Conservation (phyloP, 2,888 invertebrate species). For the Metellina segmentata region DNA sequence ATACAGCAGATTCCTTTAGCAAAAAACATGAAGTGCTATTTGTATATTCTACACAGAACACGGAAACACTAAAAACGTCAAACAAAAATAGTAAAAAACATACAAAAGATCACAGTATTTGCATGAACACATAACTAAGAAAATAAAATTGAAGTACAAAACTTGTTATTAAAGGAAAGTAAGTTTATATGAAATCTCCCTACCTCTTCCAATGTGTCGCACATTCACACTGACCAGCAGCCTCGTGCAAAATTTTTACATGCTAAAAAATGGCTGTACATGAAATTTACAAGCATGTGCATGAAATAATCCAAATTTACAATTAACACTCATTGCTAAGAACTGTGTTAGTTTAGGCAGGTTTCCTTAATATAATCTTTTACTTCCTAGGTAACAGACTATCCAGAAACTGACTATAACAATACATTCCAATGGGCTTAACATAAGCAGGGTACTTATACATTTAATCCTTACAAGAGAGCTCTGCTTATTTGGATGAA, state of each 20-base stretch:
- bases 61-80: constrained; percentile 8
- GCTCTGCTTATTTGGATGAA: no score
- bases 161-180: constrained; percentile 54
- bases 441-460: no score
- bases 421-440: neutral
- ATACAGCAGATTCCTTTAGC: neutral
- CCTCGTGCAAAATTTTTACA: constrained; percentile 30
- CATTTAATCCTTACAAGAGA: no score
- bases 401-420: neutral
- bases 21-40: neutral
- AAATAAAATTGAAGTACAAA: constrained; percentile 69
- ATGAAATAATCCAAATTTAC: constrained; percentile 51
- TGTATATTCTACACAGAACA: neutral
- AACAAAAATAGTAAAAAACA: constrained; percentile 24
- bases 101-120: constrained; percentile 70
- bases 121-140: constrained; percentile 66
- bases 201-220: constrained; percentile 21
- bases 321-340: constrained; percentile 54
- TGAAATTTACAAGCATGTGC: constrained; percentile 48
- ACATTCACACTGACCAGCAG: constrained; percentile 73
- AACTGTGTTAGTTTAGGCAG: constrained; percentile 22
- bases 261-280: constrained; percentile 68
- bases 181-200: constrained; percentile 21
- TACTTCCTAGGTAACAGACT: neutral
- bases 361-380: neutral